phyloP scores from a whole-genome alignment of 2,888 invertebrate genomes.

The Acronicta alni region DNA sequence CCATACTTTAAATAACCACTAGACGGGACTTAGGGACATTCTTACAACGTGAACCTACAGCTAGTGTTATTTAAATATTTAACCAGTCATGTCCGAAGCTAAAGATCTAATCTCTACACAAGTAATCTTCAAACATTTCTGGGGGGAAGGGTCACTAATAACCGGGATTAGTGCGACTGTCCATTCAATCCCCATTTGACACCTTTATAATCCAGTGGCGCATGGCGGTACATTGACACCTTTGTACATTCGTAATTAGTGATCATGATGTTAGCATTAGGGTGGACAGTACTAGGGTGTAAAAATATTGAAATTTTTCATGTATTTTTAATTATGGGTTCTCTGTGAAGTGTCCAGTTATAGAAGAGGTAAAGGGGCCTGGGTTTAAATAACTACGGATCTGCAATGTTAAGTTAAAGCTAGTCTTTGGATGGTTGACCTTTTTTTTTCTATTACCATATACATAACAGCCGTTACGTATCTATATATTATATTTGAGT shows the following conservation, averaged over 20 bases:
- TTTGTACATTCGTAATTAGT: conserved; percentile 63
- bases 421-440: not conserved
- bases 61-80: no score
- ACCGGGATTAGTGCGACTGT: conserved; percentile 38
- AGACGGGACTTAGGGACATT: no score
- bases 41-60: no score
- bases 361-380: no score
- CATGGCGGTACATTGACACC: conserved; percentile 43
- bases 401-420: no score
- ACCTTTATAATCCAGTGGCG: conserved; percentile 61
- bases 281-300: conserved; percentile 37
- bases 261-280: conserved; percentile 39
- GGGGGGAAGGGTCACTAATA: conserved; percentile 32
- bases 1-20: no score
- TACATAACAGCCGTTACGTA: no score
- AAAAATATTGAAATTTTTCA: conserved; percentile 18
- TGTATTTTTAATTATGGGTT: not conserved
- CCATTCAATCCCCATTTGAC: conserved; percentile 64
- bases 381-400: no score
- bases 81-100: not conserved
- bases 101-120: conserved; percentile 1
- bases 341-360: not conserved
- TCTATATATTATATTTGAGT: no score
- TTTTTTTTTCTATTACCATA: no score
- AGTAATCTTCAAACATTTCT: conserved; percentile 7